These are phyloP conservation scores for Trichonephila clavipes DNA, from an alignment of 1,140 invertebrate species.

Conservation along the genomic window DNA sequence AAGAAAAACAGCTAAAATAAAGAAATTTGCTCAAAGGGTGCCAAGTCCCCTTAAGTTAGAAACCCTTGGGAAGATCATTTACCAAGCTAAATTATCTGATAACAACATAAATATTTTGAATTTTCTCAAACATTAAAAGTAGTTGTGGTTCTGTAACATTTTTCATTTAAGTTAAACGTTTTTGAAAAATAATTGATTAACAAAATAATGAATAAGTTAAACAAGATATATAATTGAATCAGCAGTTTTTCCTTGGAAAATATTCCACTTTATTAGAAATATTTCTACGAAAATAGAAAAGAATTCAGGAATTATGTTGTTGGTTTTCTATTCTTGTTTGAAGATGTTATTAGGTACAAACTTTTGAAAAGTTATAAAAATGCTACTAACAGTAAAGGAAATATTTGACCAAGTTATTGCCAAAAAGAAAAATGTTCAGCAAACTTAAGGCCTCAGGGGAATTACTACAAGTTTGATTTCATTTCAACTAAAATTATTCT, in stretches of 20 bases:
- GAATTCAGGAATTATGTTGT: not conserved
- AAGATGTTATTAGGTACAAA: not conserved
- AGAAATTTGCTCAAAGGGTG: no score
- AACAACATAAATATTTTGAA: no score
- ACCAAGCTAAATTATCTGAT: no score
- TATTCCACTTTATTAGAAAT: not conserved
- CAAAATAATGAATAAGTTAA: not conserved
- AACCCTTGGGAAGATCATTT: no score
- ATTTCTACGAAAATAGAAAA: not conserved
- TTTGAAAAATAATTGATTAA: not conserved
- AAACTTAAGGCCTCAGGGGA: not conserved
- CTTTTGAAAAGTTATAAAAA: conserved; percentile 8
- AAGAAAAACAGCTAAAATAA: no score
- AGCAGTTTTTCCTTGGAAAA: not conserved
- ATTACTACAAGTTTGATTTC: not conserved
- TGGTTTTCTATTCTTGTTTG: not conserved
- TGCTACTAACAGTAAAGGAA: not conserved
- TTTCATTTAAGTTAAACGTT: no score
- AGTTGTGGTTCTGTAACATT: no score
- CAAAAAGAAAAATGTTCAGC: not conserved
- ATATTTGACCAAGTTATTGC: conserved; percentile 21
- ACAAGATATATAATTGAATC: conserved; percentile 1
- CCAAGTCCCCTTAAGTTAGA: no score
- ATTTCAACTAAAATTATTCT: not conserved
- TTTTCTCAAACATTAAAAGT: no score